Percentiles rank a stretch among this genome's conserved stretches.
phyloP scores from a whole-genome alignment of 2,888 invertebrate species.

The Drosophila aldrichi region DNA sequence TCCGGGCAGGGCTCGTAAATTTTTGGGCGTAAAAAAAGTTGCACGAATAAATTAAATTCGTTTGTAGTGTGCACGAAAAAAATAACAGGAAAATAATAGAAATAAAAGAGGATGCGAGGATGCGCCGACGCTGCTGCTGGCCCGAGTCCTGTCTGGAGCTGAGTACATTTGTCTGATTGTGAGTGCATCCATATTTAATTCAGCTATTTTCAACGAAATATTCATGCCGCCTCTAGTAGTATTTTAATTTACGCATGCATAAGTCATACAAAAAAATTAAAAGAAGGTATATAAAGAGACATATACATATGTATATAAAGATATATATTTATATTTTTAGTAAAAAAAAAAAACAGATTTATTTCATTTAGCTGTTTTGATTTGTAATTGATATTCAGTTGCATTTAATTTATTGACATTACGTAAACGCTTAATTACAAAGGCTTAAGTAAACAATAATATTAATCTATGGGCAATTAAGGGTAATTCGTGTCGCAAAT shows the following conservation, averaged over 20 bases:
- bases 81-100: neutral
- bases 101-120: constrained; percentile 14
- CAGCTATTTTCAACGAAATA: constrained; percentile 63
- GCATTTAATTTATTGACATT: neutral
- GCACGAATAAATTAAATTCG: constrained; percentile 78
- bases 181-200: constrained; percentile 68
- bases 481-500: too few species aligned
- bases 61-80: constrained; percentile 40
- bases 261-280: neutral
- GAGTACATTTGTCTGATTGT: constrained; percentile 50
- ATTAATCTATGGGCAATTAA: too few species aligned
- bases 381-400: constrained; percentile 1
- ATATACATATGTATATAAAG: too few species aligned
- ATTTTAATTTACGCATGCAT: constrained; percentile 59
- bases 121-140: constrained; percentile 7
- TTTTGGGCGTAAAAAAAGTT: constrained; percentile 50
- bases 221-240: constrained; percentile 53
- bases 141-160: constrained; percentile 8
- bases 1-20: constrained; percentile 63
- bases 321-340: neutral
- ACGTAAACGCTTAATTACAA: neutral
- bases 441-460: neutral
- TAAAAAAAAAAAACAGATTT: neutral
- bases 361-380: neutral
- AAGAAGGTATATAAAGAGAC: neutral